Conservation (phyloP, 1,140 invertebrate species). For the Tetramorium parvispinum region DNA sequence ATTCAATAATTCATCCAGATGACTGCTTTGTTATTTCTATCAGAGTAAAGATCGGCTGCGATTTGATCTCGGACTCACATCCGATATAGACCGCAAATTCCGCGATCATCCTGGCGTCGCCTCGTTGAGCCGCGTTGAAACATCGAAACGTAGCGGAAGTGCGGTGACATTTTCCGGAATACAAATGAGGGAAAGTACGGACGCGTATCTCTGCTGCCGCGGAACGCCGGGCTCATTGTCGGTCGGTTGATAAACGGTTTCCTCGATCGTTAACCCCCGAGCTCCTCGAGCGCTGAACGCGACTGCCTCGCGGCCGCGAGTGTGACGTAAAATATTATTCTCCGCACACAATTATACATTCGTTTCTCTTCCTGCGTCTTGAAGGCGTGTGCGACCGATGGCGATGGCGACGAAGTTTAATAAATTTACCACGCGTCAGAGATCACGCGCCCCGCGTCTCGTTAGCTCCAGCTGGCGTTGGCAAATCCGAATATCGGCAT, state of each 20-base stretch:
- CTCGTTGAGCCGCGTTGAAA: neutral
- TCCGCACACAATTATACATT: constrained; percentile 33
- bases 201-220: constrained; percentile 3
- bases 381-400: constrained; percentile 36
- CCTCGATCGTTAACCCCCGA: constrained; percentile 54
- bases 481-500: constrained; percentile 23
- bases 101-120: neutral
- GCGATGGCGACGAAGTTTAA: constrained; percentile 34
- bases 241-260: constrained; percentile 49
- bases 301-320: neutral
- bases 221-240: constrained; percentile 23
- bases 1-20: neutral
- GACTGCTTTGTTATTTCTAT: neutral
- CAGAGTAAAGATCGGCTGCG: neutral
- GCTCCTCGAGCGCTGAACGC: neutral
- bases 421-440: constrained; percentile 37
- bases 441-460: constrained; percentile 25
- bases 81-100: neutral
- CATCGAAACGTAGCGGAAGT: constrained; percentile 33
- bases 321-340: constrained; percentile 53
- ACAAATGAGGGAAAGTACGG: constrained; percentile 48
- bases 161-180: constrained; percentile 53
- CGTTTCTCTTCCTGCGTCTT: constrained; percentile 44
- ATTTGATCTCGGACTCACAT: neutral
- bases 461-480: constrained; percentile 14